phyloP scores from a whole-genome alignment of 2,888 invertebrate genomes.

The Thecophora atra region DNA sequence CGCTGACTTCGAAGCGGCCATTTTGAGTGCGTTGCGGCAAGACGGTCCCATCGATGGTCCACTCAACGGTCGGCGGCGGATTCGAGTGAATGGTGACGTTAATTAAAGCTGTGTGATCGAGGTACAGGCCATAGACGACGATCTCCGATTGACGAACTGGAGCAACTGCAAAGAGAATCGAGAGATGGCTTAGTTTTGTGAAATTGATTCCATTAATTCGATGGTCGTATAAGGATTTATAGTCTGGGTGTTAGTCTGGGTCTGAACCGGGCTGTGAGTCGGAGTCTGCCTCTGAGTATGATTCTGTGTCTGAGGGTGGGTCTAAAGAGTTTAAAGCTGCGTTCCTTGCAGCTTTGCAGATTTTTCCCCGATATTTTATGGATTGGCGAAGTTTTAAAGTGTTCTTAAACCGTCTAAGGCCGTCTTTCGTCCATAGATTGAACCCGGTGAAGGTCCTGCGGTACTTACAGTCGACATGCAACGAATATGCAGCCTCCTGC shows the following conservation, averaged over 20 bases:
- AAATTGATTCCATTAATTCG: neutral
- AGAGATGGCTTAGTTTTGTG: neutral
- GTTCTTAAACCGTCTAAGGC: neutral
- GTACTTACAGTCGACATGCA: conserved; percentile 72
- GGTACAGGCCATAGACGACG: conserved; percentile 78
- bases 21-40: conserved; percentile 68
- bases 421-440: neutral
- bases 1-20: conserved; percentile 60
- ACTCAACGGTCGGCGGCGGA: conserved; percentile 76
- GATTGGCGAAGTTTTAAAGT: too few relatives aligned
- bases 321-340: too few relatives aligned
- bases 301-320: too few relatives aligned
- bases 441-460: neutral
- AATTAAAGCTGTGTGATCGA: conserved; percentile 77
- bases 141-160: conserved; percentile 72
- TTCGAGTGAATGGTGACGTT: conserved; percentile 79
- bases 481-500: conserved; percentile 57
- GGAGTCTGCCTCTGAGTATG: too few relatives aligned
- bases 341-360: too few relatives aligned
- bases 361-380: too few relatives aligned
- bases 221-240: too few relatives aligned
- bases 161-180: conserved; percentile 68
- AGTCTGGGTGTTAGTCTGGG: too few relatives aligned
- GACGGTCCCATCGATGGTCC: conserved; percentile 71
- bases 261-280: too few relatives aligned